These are phyloP conservation scores for Trichoplusia ni DNA, from an alignment of 1,140 invertebrate genomes.

Conservation along the genomic window DNA sequence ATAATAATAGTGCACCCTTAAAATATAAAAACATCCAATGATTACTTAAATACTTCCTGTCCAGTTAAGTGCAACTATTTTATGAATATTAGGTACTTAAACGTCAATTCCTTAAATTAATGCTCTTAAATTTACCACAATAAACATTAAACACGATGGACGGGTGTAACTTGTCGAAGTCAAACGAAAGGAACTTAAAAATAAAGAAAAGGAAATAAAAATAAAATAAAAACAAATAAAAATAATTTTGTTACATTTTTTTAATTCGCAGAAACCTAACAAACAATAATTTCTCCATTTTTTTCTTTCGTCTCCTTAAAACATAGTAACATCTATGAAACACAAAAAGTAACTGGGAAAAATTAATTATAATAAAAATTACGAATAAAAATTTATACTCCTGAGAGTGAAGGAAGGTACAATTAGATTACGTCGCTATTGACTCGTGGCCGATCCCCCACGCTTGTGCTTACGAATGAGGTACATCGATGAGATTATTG, in stretches of 20 bases:
- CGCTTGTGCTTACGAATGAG: conserved; percentile 62
- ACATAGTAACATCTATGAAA: conserved; percentile 83
- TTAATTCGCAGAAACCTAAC: conserved; percentile 83
- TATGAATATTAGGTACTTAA: conserved; percentile 62
- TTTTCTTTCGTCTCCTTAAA: conserved; percentile 78
- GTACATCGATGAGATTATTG: conserved; percentile 79
- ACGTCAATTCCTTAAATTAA: conserved; percentile 76
- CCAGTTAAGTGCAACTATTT: conserved; percentile 64
- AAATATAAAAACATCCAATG: conserved; percentile 68
- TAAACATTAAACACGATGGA: conserved; percentile 80
- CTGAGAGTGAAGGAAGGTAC: conserved; percentile 80
- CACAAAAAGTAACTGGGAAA: conserved; percentile 80
- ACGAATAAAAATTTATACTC: conserved; percentile 80
- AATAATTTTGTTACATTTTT: conserved; percentile 80
- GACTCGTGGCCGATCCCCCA: conserved; percentile 63
- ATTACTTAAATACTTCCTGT: conserved; percentile 64
- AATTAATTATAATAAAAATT: conserved; percentile 79
- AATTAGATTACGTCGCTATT: conserved; percentile 69
- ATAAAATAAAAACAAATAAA: conserved; percentile 73
- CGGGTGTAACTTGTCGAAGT: conserved; percentile 79
- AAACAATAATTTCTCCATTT: conserved; percentile 80
- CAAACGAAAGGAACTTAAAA: conserved; percentile 53
- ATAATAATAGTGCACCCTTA: conserved; percentile 68
- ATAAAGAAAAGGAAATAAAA: conserved; percentile 48
- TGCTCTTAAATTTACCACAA: conserved; percentile 73